A percentile compares a stretch with the other conserved stretches of the same genome.
phyloP scores from a whole-genome alignment of 2,113 vertebrate genomes.

The Elgaria multicarinata region DNA sequence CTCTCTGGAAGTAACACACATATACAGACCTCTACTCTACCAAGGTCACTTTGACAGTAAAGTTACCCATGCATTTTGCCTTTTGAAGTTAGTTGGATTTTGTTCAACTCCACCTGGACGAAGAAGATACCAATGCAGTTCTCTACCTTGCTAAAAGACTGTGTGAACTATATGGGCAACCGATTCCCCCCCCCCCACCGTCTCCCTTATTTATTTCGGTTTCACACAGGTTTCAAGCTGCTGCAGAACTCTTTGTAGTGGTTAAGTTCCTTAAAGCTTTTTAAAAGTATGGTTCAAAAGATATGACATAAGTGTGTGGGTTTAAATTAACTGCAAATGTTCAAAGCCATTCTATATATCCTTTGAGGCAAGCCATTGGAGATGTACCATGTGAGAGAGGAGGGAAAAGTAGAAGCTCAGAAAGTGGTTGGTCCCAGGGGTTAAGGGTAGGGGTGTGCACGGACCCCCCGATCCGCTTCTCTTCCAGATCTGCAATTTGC shows the following conservation, averaged over 20 bases:
- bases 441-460: too few species aligned
- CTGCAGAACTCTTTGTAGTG: slow-evolving; percentile 5
- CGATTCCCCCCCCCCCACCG: background rate
- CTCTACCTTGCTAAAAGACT: background rate
- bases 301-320: background rate
- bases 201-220: slow-evolving; percentile 19
- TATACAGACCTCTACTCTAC: slow-evolving; percentile 8
- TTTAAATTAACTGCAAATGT: background rate
- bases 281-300: background rate
- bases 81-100: slow-evolving; percentile 47
- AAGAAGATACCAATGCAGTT: background rate
- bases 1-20: slow-evolving; percentile 6
- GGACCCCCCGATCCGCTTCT: too few species aligned
- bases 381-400: background rate
- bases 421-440: too few species aligned
- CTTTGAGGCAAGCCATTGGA: background rate
- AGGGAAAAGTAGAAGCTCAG: background rate
- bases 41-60: slow-evolving; percentile 50
- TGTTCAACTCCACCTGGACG: background rate
- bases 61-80: slow-evolving; percentile 1
- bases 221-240: background rate
- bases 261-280: background rate
- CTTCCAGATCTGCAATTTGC: too few species aligned
- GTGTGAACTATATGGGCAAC: background rate
- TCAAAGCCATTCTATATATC: background rate